phyloP scores from a whole-genome alignment of 2,797 vertebrate species.

The Brachymystax lenok region DNA sequence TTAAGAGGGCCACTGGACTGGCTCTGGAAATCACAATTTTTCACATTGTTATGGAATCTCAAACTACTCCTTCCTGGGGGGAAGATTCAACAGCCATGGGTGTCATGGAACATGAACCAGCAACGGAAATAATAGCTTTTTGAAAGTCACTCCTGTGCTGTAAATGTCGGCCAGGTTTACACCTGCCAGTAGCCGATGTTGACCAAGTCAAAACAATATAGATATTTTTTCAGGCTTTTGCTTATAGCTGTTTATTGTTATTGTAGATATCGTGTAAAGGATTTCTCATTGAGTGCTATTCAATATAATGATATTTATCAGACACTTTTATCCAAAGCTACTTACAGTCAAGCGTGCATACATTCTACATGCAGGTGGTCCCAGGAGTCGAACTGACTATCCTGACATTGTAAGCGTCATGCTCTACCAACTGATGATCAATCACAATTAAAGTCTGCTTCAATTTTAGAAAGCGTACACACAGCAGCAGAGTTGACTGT shows the following conservation, averaged over 20 bases:
- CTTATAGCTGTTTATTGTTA: background rate
- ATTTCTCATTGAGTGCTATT: too few relatives aligned
- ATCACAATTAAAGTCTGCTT: slow-evolving; percentile 16
- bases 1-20: slow-evolving; percentile 11
- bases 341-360: too few relatives aligned
- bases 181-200: background rate
- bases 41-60: slow-evolving; percentile 42
- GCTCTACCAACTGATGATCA: background rate
- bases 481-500: slow-evolving; percentile 5
- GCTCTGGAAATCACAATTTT: slow-evolving; percentile 24
- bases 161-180: slow-evolving; percentile 1
- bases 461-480: slow-evolving; percentile 12
- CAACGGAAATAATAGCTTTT: slow-evolving; percentile 18
- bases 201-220: background rate
- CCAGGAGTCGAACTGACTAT: too few relatives aligned
- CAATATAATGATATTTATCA: too few relatives aligned
- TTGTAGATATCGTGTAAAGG: background rate
- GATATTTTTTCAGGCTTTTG: background rate
- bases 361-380: too few relatives aligned
- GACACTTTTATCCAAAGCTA: too few relatives aligned
- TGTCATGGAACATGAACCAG: slow-evolving; percentile 23
- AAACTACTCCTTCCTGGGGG: slow-evolving; percentile 9
- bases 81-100: slow-evolving; percentile 16
- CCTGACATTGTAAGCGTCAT: too few relatives aligned
- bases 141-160: slow-evolving; percentile 14